Evolutionary conservation across 2,113 vertebrate genomes (phyloP), one percentile per base, ranked within the genome.

Genomic region (Zosterops hypoxanthus): DNA sequence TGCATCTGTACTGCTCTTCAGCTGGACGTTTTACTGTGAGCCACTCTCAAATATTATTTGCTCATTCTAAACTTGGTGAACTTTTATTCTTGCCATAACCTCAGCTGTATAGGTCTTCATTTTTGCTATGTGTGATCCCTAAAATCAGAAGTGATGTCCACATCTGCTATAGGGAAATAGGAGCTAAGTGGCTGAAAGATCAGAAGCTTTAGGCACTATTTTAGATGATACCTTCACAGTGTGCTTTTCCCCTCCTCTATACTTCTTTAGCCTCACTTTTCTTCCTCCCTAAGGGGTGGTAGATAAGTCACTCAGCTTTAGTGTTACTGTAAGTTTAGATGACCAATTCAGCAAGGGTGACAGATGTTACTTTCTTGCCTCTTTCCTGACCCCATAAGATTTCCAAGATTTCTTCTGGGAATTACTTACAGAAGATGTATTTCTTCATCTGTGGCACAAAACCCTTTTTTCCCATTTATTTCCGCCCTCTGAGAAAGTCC

Each of bases 371-470:
- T 96, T 94, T 97, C 63, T 63, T 97, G 77, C 93, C 92, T 96
- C 90, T 95, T 95, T 88, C 60, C 75, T 96, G 71, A 91, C 92
- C 81, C 81, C 95, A 34, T 80, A 95, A 97, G 96, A 97, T 95
- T 94, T 94, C 63, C 93, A 90, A 93, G 94, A 95, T 97, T 97
- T 98, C 97, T 98, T 90, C 69, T 97, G 97, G 98, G 97, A 97
- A 97, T 98, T 98, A 97, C 97, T 97, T 98, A 94, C 69, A 96
- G 96, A 98, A 98, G 98, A 98, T 97, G 57, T 97, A 98, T 98
- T 98, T 97, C 97, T 97, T 96, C 93, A 92, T 96, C 94, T 96
- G 65, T 94, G 95, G 93, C 94, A 97, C n/a, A 89, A 96, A 95
- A 61, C 50, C 76, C 96, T 97, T 97, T 97, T 98, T 97, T 95